A percentile compares a stretch with the other conserved stretches of the same genome.
These are phyloP conservation scores for Drosophila prosaltans DNA, from an alignment of 1,140 invertebrate species.

Conservation along the genomic window DNA sequence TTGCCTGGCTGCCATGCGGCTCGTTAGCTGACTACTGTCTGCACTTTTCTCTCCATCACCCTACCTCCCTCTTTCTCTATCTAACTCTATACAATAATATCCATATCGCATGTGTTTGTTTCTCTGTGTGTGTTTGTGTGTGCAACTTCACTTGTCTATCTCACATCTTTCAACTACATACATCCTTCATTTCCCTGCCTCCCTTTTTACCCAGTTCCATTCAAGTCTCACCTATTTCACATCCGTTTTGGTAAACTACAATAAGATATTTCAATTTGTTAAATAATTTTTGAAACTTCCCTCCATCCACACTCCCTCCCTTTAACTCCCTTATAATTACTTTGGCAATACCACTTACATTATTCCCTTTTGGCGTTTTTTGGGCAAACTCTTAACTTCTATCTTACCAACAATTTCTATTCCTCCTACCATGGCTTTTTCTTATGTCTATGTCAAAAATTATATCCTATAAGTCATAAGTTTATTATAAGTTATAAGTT, in stretches of 20 bases:
- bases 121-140: constrained; percentile 3
- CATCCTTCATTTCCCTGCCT: neutral
- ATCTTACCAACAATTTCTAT: too few species aligned
- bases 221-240: neutral
- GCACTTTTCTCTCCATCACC: neutral
- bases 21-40: constrained; percentile 59
- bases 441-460: too few species aligned
- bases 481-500: too few species aligned
- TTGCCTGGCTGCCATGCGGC: constrained; percentile 67
- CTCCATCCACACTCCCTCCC: constrained; percentile 40
- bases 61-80: neutral
- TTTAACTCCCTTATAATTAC: neutral
- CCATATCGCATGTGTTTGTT: constrained; percentile 1
- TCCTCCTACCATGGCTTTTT: too few species aligned
- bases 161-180: neutral
- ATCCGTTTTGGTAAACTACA: constrained; percentile 43
- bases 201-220: neutral
- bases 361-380: too few species aligned
- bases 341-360: too few species aligned
- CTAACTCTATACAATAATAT: neutral
- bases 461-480: too few species aligned
- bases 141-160: constrained; percentile 38
- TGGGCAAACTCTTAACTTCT: too few species aligned
- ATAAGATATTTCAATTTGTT: constrained; percentile 79
- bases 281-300: constrained; percentile 74